Conservation (phyloP, 2,113 vertebrate genomes). For the Porphyrio hochstetteri region DNA sequence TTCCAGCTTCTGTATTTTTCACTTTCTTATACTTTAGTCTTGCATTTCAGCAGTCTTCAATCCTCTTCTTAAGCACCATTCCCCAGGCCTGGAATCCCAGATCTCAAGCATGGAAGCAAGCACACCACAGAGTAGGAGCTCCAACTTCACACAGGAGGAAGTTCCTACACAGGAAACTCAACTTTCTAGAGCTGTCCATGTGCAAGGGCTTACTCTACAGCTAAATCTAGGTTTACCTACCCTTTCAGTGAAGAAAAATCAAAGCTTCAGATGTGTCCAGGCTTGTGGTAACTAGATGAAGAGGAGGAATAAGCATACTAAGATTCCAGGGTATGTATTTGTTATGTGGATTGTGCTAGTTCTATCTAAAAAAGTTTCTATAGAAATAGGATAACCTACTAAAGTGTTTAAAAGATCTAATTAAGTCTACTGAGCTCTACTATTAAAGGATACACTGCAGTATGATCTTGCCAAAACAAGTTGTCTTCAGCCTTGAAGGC, state of each 20-base stretch:
- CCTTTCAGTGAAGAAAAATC: not conserved
- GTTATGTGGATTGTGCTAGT: not conserved
- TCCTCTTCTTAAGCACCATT: not conserved
- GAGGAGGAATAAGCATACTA: not conserved
- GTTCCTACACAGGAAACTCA: not conserved
- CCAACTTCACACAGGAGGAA: not conserved
- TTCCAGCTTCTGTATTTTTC: not conserved
- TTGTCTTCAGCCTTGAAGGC: not conserved
- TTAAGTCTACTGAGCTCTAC: not conserved
- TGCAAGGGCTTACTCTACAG: not conserved
- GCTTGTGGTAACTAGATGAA: not conserved
- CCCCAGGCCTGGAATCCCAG: not conserved
- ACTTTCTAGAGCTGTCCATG: not conserved
- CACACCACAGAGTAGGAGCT: not conserved
- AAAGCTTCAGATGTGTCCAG: not conserved
- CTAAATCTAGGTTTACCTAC: not conserved
- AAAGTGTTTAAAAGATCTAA: not conserved
- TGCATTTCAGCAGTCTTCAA: not conserved
- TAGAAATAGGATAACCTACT: not conserved
- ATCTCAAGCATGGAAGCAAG: not conserved
- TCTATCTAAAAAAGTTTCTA: not conserved
- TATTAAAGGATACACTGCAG: not conserved
- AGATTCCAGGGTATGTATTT: not conserved
- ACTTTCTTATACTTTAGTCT: not conserved
- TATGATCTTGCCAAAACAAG: not conserved